Percentiles rank a stretch among this genome's conserved stretches.
These are phyloP conservation scores for Drosophila ochracea DNA, from an alignment of 2,888 invertebrate species.

Conservation along the genomic window DNA sequence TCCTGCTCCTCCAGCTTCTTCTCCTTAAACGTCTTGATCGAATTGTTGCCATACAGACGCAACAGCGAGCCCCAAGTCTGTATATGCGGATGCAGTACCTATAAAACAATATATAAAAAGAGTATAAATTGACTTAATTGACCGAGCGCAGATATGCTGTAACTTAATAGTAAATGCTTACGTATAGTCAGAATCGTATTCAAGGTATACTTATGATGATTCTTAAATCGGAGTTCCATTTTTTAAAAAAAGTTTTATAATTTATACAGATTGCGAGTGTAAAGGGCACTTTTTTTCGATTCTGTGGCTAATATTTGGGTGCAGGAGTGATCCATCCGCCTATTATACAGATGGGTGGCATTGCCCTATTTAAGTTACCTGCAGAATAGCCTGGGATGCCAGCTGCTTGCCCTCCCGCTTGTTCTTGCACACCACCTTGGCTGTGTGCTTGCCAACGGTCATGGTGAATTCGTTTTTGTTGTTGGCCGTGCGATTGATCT, in stretches of 20 bases:
- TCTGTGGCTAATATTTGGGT: background rate
- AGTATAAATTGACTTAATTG: background rate
- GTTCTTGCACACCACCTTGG: conserved; percentile 96
- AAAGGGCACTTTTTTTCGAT: background rate
- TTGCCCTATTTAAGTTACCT: conserved; percentile 86
- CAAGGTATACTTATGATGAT: background rate
- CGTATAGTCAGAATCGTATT: background rate
- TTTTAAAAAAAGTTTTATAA: background rate
- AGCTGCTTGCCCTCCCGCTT: conserved; percentile 98
- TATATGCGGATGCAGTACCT: conserved; percentile 97
- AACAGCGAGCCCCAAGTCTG: conserved; percentile 97
- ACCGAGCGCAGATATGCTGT: background rate
- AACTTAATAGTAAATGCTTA: background rate
- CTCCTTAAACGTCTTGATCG: conserved; percentile 95
- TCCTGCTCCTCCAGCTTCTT: conserved; percentile 96
- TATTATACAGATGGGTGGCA: background rate
- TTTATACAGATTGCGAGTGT: background rate
- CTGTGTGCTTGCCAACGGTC: conserved; percentile 96
- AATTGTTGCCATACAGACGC: conserved; percentile 95
- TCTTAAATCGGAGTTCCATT: background rate
- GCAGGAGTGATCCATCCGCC: background rate
- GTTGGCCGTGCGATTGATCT: conserved; percentile 94
- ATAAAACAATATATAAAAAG: conserved; percentile 50
- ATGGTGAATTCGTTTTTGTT: conserved; percentile 97
- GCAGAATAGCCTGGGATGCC: conserved; percentile 97